Conservation (phyloP, 2,113 vertebrate species). For the Leptobrachium leishanense region DNA sequence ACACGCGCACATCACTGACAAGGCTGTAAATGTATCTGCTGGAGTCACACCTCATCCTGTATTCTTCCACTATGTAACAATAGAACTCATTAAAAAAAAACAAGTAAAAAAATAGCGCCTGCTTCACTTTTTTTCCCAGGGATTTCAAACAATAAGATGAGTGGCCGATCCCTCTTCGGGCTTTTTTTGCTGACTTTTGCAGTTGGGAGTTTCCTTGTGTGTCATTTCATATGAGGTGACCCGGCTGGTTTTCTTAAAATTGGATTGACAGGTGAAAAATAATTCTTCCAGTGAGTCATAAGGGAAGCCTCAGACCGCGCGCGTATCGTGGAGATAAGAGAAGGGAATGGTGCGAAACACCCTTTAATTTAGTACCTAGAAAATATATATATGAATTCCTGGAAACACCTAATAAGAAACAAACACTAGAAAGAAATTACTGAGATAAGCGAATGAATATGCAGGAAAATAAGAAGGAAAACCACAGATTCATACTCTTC, state of each 20-base stretch:
- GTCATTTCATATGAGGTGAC: neutral
- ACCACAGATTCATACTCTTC: too few species aligned
- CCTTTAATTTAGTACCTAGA: too few species aligned
- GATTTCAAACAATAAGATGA: slow-evolving; percentile 20
- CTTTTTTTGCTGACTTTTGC: slow-evolving; percentile 20
- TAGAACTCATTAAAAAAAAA: slow-evolving; percentile 24
- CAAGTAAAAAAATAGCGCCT: neutral
- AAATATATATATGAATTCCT: too few species aligned
- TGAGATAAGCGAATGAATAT: too few species aligned
- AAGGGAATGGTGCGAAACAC: too few species aligned
- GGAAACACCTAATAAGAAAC: too few species aligned
- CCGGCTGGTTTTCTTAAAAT: neutral
- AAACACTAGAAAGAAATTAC: too few species aligned
- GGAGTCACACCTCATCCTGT: slow-evolving; percentile 45
- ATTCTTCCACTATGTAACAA: slow-evolving; percentile 33
- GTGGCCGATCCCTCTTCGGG: neutral
- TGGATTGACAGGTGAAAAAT: neutral
- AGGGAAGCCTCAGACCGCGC: neutral
- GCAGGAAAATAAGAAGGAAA: too few species aligned
- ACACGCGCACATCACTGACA: slow-evolving; percentile 23
- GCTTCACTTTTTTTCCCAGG: slow-evolving; percentile 1
- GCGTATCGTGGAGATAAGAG: neutral
- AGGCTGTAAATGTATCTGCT: slow-evolving; percentile 44
- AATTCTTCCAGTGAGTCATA: neutral
- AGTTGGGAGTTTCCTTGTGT: neutral